Evolutionary conservation across 1,140 invertebrate genomes (phyloP), one percentile per base, ranked within the genome.

Genomic region (Bombyx mori): DNA sequence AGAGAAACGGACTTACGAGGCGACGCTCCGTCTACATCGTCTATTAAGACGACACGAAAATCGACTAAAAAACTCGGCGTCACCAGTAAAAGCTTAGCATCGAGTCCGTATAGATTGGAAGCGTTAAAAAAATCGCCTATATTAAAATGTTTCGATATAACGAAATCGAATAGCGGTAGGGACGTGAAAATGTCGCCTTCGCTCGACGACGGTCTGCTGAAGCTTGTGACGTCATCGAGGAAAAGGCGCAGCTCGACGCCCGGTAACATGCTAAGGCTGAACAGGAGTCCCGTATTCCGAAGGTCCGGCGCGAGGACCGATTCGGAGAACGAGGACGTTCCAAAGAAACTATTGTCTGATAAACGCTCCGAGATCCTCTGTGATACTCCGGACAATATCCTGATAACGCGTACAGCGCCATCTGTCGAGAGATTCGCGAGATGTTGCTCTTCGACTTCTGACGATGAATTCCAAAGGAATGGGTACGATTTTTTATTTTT

Each of bases 391-490:
- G 73, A 79, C 7, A 83, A 79, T 69, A 69, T 86, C 18, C 52
- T 82, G 35, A 81, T 86, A 52, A 81, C 75, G 3, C 81, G 80
- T 62, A 84, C 81, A 56, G 81, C 83, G 68, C 83, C 83, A 63
- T 84, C 81, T 67, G 46, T 68, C 3, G 81, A 82, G 57, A 57
- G 57, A 9, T 71, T 82, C 9, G 44, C 62, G 26, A 57, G 55
- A 42, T 73, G 70, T 44, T 69, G 65, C 8, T 71, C 72, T 3
- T 69, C 77, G 5, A 71, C 75, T 2, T 57, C 56, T 18, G 22
- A 22, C 9, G 46, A 49, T 8, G 26, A 51, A 8, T 26, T 10
- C 42, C 10, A 9, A 9, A 35, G 42, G 50, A 35, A 51, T 35
- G 42, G 50, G 50, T 51, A 35, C 26, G 46, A 8, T 47, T 47